Base-by-base conservation (phyloP, 2,888 invertebrate species). In the Xestia sexstrigata region DNA sequence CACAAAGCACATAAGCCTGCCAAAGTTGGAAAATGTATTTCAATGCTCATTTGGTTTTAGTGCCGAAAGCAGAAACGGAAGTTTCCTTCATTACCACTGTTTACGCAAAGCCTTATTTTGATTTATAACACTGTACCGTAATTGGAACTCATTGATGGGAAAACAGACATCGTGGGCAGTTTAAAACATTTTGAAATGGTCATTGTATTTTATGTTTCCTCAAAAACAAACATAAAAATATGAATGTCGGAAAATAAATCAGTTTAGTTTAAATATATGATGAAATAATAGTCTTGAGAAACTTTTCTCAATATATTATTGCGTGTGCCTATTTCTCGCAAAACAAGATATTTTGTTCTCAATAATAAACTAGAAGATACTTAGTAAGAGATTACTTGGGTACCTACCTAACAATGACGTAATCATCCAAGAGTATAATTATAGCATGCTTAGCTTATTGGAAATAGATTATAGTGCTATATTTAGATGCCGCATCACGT, bases 21-120 rank as follows among this genome's bases (percentile, higher is more conserved):
- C 79, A 80, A 82, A 86, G 17, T 69, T 58, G 73, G 82, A 58
- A 83, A 83, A 74, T 78, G 55, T 82, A 86, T 87, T 76, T 42
- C 49, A 74, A 79, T 66, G 75, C 68, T 67, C 71, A 68, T 79
- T 78, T 73, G 66, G 78, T 79, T 81, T 82, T 78, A 76, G 70
- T 66, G 52, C 68, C 78, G 35, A 78, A 63, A 81, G 35, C 74
- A 86, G 52, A 81, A 76, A 83, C 74, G 76, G 70, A 71, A 66
- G 69, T 75, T 80, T 47, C 62, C 62, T 75, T 75, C 69, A 77
- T 82, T 87, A 77, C 62, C 42, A 30, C 11, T 70, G 58, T 72
- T 83, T 74, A 69, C 47, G 55, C n/a, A 80, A 83, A 45, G 42
- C 23, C 55, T n/a, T 63, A 39, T 78, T 86, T 72, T 86, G 87